A percentile compares a stretch with the other conserved stretches of the same genome.
phyloP scores from a whole-genome alignment of 2,113 vertebrate genomes.

The Lycocorax pyrrhopterus region DNA sequence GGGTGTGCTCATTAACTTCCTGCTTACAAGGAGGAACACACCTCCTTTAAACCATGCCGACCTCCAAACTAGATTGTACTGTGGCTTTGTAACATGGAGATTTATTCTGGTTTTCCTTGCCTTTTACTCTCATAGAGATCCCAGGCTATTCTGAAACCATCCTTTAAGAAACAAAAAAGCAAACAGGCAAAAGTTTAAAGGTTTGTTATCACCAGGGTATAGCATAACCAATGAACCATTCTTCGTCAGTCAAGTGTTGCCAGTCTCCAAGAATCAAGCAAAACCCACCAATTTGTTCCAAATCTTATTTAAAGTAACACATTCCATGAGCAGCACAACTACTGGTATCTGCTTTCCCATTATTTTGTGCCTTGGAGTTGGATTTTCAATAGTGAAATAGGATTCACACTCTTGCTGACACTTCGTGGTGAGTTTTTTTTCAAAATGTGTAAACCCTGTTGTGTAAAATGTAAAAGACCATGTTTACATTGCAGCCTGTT shows the following conservation, averaged over 20 bases:
- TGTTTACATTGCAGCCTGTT: background rate
- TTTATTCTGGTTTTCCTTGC: background rate
- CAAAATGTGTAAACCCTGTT: background rate
- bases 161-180: background rate
- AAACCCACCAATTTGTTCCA: background rate
- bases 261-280: background rate
- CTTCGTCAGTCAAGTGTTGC: background rate
- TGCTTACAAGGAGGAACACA: background rate
- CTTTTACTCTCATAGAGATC: background rate
- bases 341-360: background rate
- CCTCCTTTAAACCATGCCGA: background rate
- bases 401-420: background rate
- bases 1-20: background rate
- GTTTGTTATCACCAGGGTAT: background rate
- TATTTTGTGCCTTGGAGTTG: background rate
- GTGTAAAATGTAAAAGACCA: background rate
- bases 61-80: background rate
- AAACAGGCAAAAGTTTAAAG: background rate
- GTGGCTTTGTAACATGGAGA: background rate
- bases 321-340: background rate
- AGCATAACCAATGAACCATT: background rate
- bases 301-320: background rate
- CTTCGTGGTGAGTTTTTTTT: background rate
- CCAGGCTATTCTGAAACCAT: background rate
- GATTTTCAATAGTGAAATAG: background rate